These are phyloP conservation scores for Caprella mutica DNA, from an alignment of 2,888 invertebrate species.

Conservation along the genomic window DNA sequence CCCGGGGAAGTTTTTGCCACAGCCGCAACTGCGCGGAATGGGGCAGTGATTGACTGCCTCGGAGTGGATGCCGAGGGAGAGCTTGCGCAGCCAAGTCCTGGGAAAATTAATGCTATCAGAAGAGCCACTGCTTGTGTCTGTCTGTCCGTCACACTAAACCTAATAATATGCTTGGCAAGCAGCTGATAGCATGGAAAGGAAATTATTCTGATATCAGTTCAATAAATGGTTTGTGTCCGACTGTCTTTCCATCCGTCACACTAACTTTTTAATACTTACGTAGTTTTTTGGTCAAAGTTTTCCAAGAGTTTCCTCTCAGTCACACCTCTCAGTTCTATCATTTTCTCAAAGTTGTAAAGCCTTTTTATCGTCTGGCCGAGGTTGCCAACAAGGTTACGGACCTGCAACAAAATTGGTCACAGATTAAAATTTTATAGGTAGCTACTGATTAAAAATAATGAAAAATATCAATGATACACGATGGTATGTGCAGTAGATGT, in stretches of 20 bases:
- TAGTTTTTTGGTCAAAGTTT: constrained; percentile 73
- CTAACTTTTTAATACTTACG: constrained; percentile 48
- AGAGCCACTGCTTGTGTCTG: background rate
- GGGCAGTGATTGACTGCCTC: constrained; percentile 76
- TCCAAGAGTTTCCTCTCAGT: constrained; percentile 58
- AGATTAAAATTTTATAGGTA: too few species aligned
- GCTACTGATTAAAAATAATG: too few species aligned
- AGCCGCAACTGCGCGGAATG: constrained; percentile 85
- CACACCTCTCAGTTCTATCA: constrained; percentile 65
- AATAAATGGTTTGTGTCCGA: too few species aligned
- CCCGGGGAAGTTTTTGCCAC: constrained; percentile 87
- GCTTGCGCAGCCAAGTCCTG: constrained; percentile 71
- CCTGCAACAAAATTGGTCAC: background rate
- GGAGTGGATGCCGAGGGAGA: constrained; percentile 72
- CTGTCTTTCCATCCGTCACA: background rate
- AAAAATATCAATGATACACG: too few species aligned
- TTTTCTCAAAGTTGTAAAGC: constrained; percentile 58
- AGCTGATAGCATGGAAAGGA: too few species aligned
- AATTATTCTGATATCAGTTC: too few species aligned
- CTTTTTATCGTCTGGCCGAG: constrained; percentile 70
- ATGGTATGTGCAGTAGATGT: too few species aligned
- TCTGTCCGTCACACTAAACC: too few species aligned
- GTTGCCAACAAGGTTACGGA: constrained; percentile 80
- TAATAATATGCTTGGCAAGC: too few species aligned
- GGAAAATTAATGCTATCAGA: constrained; percentile 33